Conservation (phyloP, 2,888 invertebrate species). For the Cheilosia variabilis region DNA sequence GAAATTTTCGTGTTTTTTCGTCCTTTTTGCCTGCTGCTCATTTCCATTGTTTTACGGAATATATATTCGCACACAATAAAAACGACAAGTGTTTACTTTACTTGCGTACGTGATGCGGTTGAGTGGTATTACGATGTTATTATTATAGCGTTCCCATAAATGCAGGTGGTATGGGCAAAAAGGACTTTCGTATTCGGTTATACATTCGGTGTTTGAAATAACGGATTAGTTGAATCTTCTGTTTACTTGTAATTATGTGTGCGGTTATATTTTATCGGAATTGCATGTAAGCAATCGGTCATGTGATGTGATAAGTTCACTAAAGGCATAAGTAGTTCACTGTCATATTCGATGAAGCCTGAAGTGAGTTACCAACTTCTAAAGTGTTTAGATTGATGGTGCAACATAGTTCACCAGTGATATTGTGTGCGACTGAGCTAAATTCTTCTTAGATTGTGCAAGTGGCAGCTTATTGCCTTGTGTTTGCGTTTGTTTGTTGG, state of each 20-base stretch:
- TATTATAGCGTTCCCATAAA: constrained; percentile 5
- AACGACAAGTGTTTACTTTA: constrained; percentile 41
- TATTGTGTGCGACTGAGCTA: constrained; percentile 2
- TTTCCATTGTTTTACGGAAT: constrained; percentile 12
- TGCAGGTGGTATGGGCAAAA: constrained; percentile 41
- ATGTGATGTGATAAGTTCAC: constrained; percentile 31
- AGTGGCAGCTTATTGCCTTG: constrained; percentile 10
- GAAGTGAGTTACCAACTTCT: neutral
- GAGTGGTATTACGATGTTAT: constrained; percentile 41
- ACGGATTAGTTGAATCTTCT: constrained; percentile 43
- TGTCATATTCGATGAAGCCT: neutral
- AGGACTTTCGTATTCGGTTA: constrained; percentile 44
- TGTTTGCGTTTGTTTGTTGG: constrained; percentile 51
- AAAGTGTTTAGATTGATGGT: constrained; percentile 8
- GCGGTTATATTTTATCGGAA: neutral
- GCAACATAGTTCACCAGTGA: constrained; percentile 29
- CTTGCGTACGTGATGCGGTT: constrained; percentile 49
- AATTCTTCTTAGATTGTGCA: constrained; percentile 6
- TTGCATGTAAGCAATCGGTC: neutral
- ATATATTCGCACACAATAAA: constrained; percentile 4
- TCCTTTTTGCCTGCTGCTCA: constrained; percentile 34
- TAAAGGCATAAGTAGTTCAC: constrained; percentile 26
- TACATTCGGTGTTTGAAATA: constrained; percentile 53
- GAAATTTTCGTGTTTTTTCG: constrained; percentile 36
- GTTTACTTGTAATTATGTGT: constrained; percentile 11